A percentile compares a stretch with the other conserved stretches of the same genome.
phyloP scores from a whole-genome alignment of 1,140 invertebrate species.

The Lethrus apterus region DNA sequence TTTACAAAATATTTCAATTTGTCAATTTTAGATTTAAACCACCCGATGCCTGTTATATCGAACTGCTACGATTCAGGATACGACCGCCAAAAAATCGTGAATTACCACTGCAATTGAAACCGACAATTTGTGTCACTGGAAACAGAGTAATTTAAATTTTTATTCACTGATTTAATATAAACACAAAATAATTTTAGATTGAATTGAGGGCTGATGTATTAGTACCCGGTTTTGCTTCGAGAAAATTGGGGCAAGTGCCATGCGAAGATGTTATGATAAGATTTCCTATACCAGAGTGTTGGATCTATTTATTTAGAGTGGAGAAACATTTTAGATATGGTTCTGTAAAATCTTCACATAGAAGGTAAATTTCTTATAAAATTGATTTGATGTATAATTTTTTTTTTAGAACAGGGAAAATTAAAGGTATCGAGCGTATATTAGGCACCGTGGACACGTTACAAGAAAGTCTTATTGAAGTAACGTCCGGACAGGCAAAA shows the following conservation, averaged over 20 bases:
- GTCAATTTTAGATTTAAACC: constrained; percentile 82
- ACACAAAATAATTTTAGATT: constrained; percentile 51
- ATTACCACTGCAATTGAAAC: constrained; percentile 90
- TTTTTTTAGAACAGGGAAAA: constrained; percentile 70
- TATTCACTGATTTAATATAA: constrained; percentile 3
- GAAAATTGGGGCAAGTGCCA: constrained; percentile 90
- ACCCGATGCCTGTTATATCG: constrained; percentile 97
- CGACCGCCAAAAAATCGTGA: constrained; percentile 94
- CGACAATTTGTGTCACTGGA: constrained; percentile 75
- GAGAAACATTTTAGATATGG: constrained; percentile 98
- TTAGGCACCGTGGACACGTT: constrained; percentile 86
- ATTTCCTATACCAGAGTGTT: constrained; percentile 97
- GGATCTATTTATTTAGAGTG: constrained; percentile 98
- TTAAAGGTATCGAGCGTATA: constrained; percentile 90
- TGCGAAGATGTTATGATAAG: constrained; percentile 96
- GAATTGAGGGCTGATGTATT: constrained; percentile 90
- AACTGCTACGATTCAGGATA: constrained; percentile 93
- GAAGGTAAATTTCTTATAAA: constrained; percentile 48
- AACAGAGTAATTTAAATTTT: constrained; percentile 55
- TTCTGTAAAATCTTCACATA: constrained; percentile 94
- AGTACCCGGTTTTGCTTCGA: constrained; percentile 92
- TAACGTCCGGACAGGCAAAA: constrained; percentile 96
- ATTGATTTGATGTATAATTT: background rate
- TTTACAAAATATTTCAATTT: constrained; percentile 2
- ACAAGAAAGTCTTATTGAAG: constrained; percentile 92